Conservation (phyloP, 2,888 invertebrate genomes). For the Tipula vernalis region DNA sequence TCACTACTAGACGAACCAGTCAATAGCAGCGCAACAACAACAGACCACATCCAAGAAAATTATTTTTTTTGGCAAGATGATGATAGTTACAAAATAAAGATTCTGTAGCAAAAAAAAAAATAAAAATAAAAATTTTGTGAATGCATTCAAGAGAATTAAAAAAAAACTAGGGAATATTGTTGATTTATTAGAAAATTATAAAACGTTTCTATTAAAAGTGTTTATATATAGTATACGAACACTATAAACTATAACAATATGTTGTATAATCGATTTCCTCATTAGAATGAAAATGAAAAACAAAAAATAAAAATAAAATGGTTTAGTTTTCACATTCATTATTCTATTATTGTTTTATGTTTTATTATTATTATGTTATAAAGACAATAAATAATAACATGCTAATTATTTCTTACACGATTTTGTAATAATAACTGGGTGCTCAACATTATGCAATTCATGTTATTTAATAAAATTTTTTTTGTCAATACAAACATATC, state of each 20-base stretch:
- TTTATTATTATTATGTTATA: background rate
- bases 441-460: background rate
- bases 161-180: background rate
- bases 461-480: background rate
- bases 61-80: background rate
- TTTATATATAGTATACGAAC: background rate
- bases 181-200: background rate
- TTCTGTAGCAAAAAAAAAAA: background rate
- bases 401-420: background rate
- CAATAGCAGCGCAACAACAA: background rate
- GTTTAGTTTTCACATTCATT: background rate
- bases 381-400: background rate
- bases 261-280: background rate
- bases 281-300: slow-evolving; percentile 4
- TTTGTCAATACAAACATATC: background rate
- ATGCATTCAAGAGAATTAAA: background rate
- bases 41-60: background rate
- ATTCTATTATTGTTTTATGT: background rate
- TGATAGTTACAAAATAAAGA: background rate
- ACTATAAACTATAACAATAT: background rate
- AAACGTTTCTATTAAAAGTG: background rate
- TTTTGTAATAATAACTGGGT: background rate
- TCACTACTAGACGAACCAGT: background rate
- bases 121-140: background rate
- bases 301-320: background rate